Conservation (phyloP, 2,113 vertebrate genomes). For the Xiphorhynchus elegans region DNA sequence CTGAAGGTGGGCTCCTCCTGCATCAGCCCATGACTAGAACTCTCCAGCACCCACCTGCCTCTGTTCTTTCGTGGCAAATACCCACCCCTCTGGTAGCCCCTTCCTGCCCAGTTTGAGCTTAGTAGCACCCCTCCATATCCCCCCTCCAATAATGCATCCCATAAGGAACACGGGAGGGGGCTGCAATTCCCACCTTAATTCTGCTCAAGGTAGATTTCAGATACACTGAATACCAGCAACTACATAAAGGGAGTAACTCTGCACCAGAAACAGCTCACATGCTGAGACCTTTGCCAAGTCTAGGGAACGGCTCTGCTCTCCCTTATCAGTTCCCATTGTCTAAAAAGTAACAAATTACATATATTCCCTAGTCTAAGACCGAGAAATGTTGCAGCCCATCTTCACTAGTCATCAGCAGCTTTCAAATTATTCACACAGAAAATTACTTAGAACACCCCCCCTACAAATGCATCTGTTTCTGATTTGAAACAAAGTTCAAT, state of each 20-base stretch:
- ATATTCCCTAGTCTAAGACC: constrained; percentile 5
- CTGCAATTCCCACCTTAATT: neutral
- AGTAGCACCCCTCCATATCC: neutral
- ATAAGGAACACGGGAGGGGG: neutral
- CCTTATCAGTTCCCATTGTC: neutral
- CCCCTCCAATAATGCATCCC: neutral
- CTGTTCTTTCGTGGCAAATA: neutral
- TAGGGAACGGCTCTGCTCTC: neutral
- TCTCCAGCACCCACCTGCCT: neutral
- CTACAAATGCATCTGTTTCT: constrained; percentile 60
- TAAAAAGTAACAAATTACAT: neutral
- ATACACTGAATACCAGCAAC: neutral
- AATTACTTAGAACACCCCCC: constrained; percentile 53
- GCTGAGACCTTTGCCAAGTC: neutral
- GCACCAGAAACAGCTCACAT: neutral
- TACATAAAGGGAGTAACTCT: neutral
- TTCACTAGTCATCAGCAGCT: constrained; percentile 19
- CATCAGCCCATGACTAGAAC: neutral
- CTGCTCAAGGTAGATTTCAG: neutral
- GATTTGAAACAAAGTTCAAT: constrained; percentile 65
- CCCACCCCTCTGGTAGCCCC: neutral
- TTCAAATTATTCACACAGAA: constrained; percentile 65
- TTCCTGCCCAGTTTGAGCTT: neutral
- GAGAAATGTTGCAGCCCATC: neutral
- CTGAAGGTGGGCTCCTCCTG: neutral